Base-by-base conservation (phyloP, 2,888 invertebrate genomes). In the Thecophora atra region DNA sequence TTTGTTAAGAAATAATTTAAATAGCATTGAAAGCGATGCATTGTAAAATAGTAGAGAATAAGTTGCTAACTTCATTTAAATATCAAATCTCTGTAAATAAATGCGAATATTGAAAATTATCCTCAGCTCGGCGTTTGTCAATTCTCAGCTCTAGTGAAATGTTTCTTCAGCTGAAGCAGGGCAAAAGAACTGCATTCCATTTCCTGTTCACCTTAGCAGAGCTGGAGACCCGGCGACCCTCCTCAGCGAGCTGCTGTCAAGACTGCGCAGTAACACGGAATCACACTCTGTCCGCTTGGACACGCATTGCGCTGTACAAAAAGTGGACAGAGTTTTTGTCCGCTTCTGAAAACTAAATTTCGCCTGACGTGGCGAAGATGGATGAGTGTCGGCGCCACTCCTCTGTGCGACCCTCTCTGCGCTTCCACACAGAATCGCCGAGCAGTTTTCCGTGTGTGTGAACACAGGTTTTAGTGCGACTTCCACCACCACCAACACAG, bases 331-430 rank as follows among this genome's bases (percentile, higher is more conserved):
- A 26, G 42, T 21, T 58, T 15, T 71, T 66, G 65, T 73, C 74
- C 72, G 72, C 74, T 75, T 74, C 54, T 37, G 56, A 74, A 74
- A 74, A 65, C 44, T 30, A 71, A 73, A 72, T 72, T 67, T 74
- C 72, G 64, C 76, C 77, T 82, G 82, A 80, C 82, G 82, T 75
- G 75, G 21, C 68, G 62, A 81, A 82, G 82, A 83, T 83, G 78
- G 82, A 83, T 83, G 79, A 75, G 68, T 37, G 37, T 78, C 77
- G 77, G 78, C 76, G 78, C 73, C 72, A 73, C 73, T 71, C 72
- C 63, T 24, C 28, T 3, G 8, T 28, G n/a, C n/a, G n/a, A n/a
- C n/a, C 37, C 37, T 37, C 37, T 37, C 37, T 37, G 37, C 37
- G 11, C 11, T 11, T 37, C 7, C 21, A 21, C n/a, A 63, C 42